These are phyloP conservation scores for Sipha flava DNA, from an alignment of 1,140 invertebrate genomes.

Conservation along the genomic window DNA sequence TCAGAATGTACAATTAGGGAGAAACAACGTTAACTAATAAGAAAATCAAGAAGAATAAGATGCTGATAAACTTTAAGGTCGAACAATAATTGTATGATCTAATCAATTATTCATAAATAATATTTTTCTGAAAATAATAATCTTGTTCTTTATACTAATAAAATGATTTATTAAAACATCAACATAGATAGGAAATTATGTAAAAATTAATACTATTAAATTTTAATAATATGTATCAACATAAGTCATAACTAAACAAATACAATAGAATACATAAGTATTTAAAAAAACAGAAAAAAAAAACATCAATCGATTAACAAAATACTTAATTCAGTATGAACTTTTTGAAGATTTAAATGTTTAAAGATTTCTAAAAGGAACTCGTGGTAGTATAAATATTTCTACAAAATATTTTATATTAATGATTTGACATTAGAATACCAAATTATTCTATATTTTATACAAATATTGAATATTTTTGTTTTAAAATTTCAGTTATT, in stretches of 20 bases:
- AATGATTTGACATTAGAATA: not conserved
- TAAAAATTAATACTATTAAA: not conserved
- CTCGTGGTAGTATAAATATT: not conserved
- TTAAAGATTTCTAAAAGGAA: not conserved
- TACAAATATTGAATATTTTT: not conserved
- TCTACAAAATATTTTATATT: not conserved
- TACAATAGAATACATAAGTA: not conserved
- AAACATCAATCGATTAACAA: not conserved
- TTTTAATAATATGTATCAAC: not conserved
- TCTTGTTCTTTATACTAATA: not conserved
- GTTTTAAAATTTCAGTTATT: not conserved
- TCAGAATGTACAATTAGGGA: too few species aligned
- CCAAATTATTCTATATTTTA: not conserved
- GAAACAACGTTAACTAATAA: too few species aligned
- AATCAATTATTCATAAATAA: too few species aligned
- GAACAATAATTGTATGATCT: too few species aligned
- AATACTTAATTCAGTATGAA: not conserved
- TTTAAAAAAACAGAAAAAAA: not conserved
- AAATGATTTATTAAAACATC: not conserved
- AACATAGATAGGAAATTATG: not conserved
- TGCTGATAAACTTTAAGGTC: too few species aligned
- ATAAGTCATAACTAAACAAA: slow-evolving; percentile 2
- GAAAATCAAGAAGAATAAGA: too few species aligned
- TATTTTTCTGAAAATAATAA: not conserved
- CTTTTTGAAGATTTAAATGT: not conserved